These are phyloP conservation scores for Drymonia ruficornis DNA, from an alignment of 2,888 invertebrate species.

Conservation along the genomic window DNA sequence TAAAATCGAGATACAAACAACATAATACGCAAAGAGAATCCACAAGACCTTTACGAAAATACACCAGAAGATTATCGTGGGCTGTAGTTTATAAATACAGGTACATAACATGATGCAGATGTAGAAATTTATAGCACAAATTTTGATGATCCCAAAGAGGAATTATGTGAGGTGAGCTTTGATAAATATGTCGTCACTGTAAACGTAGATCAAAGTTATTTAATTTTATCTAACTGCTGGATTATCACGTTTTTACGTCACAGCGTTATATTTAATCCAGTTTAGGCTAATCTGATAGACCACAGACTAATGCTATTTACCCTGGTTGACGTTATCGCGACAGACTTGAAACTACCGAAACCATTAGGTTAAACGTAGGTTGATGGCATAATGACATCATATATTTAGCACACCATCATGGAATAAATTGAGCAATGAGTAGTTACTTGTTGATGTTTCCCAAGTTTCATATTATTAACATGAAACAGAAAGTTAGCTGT, in stretches of 20 bases:
- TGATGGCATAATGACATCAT: conserved; percentile 46
- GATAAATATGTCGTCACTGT: conserved; percentile 7
- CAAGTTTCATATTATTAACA: too few relatives aligned
- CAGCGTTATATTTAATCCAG: conserved; percentile 55
- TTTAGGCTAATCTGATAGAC: conserved; percentile 66
- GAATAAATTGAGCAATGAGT: conserved; percentile 20
- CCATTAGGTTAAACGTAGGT: conserved; percentile 64
- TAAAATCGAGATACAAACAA: not conserved
- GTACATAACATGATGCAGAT: conserved; percentile 19
- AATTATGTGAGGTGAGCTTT: conserved; percentile 20
- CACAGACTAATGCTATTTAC: conserved; percentile 68
- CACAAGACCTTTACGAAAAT: not conserved
- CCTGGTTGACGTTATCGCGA: conserved; percentile 74
- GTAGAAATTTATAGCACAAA: conserved; percentile 10
- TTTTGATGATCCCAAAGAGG: conserved; percentile 19
- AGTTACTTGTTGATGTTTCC: conserved; percentile 10
- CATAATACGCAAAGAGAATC: not conserved
- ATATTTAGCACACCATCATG: conserved; percentile 40
- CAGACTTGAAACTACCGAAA: conserved; percentile 59
- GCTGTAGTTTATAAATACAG: conserved; percentile 12
- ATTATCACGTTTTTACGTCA: conserved; percentile 74
- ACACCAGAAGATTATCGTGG: conserved; percentile 1
- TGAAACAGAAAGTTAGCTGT: too few relatives aligned
- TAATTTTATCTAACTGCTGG: conserved; percentile 63
- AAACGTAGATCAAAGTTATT: conserved; percentile 29